Base-by-base conservation (phyloP, 2,888 invertebrate genomes). In the Panopea generosa region DNA sequence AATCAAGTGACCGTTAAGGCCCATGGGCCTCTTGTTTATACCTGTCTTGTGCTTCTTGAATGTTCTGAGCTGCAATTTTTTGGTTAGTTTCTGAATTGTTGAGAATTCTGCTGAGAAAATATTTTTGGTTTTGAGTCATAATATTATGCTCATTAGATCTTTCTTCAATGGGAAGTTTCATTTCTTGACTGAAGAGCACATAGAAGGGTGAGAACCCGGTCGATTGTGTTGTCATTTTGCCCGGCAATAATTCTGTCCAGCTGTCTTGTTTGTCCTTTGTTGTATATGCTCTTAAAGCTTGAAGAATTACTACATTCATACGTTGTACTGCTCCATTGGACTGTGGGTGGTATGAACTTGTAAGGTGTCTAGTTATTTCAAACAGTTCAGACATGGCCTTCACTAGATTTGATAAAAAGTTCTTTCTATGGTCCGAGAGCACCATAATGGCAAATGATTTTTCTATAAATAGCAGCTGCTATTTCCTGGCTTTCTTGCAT, bases 171-270 rank as follows among this genome's bases (percentile, higher is more conserved):
- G 33, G 73, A 6, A 74, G 50, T 1, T 53, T 6, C 76, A 77
- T 77, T 50, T 77, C 74, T 11, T 71, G 49, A 18, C 81, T 77
- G 74, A 53, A 70, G 0, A 77, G 29, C 0, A 70, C 22, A 27
- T 55, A 63, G 60, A 68, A 78, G 14, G 78, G 73, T 2, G 57
- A 63, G 18, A 40, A 60, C 1, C 65, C 11, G 9, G 77, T 72
- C 11, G 77, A 81, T 20, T 81, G 63, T 11, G 71, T 69, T 81
- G 81, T 81, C 67, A 84, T 60, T 2, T 82, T 71, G 2, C 45
- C n/a, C 11, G 82, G 77, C 16, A 20, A 33, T 18, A 45, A 20
- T 62, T 61, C 45, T 20, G 67, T 52, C 77, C 80, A 82, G 45
- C 73, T 52, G 14, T 65, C 61, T 43, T 83, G 78, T 27, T 68